phyloP scores from a whole-genome alignment of 1,140 invertebrate species.

The Drosophila nigromelanica region DNA sequence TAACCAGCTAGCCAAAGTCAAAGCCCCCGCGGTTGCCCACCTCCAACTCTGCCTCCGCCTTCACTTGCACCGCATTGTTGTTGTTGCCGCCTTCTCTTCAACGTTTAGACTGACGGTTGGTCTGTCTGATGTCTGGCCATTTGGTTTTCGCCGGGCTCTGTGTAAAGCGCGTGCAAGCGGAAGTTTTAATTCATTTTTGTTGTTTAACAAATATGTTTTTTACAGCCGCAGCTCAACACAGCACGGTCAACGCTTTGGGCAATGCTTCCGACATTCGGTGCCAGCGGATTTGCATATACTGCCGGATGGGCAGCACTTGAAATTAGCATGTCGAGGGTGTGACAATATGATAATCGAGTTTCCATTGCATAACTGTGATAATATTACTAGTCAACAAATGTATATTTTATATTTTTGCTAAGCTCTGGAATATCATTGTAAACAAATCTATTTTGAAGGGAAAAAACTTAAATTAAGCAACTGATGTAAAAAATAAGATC shows the following conservation, averaged over 20 bases:
- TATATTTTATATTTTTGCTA: background rate
- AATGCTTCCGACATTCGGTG: constrained; percentile 54
- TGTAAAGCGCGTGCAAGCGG: constrained; percentile 53
- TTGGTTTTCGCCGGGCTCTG: constrained; percentile 6
- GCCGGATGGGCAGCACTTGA: constrained; percentile 27
- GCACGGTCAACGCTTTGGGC: constrained; percentile 54
- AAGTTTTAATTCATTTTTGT: constrained; percentile 79
- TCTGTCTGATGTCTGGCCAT: constrained; percentile 1
- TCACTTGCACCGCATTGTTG: background rate
- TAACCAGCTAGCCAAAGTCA: constrained; percentile 38
- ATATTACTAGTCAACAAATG: background rate
- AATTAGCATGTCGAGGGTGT: constrained; percentile 34
- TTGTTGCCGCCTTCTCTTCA: constrained; percentile 14
- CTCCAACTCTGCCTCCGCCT: constrained; percentile 12
- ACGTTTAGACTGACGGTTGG: constrained; percentile 5
- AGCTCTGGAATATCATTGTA: too few species aligned
- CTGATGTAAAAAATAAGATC: too few species aligned
- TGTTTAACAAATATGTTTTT: constrained; percentile 55
- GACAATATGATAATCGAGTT: constrained; percentile 25
- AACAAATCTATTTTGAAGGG: too few species aligned
- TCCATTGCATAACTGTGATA: background rate
- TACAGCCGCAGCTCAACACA: constrained; percentile 21
- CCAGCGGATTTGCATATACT: constrained; percentile 35
- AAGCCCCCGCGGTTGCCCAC: constrained; percentile 40
- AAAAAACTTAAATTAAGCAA: too few species aligned